A percentile compares a stretch with the other conserved stretches of the same genome.
Evolutionary conservation across 1,140 invertebrate species (phyloP).

Genomic region (Drosophila sp.): DNA sequence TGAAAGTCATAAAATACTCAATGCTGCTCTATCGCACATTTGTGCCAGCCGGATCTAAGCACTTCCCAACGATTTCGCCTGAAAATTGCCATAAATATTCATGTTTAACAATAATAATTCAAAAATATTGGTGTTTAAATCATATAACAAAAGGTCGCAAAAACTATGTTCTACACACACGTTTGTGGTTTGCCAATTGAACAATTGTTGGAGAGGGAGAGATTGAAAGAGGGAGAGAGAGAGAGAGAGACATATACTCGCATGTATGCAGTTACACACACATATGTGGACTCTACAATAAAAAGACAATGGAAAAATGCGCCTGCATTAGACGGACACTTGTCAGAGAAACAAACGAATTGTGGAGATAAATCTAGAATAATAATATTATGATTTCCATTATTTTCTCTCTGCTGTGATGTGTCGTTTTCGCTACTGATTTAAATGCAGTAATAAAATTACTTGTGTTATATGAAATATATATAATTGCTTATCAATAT

Average conservation of each 20-base stretch:
- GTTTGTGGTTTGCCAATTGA: conserved; percentile 64
- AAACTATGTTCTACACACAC: conserved; percentile 52
- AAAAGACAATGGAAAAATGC: too few relatives aligned
- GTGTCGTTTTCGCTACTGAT: too few relatives aligned
- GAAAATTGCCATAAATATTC: conserved; percentile 72
- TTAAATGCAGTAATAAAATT: too few relatives aligned
- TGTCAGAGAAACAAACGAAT: too few relatives aligned
- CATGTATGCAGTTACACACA: too few relatives aligned
- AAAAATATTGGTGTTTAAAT: conserved; percentile 74
- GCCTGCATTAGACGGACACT: too few relatives aligned
- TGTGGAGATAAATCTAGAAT: too few relatives aligned
- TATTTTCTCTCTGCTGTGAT: too few relatives aligned
- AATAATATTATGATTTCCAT: too few relatives aligned
- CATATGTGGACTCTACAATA: too few relatives aligned
- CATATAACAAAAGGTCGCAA: conserved; percentile 60
- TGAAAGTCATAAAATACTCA: not conserved
- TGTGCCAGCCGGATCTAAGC: not conserved
- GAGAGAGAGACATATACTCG: not conserved
- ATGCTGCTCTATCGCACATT: conserved; percentile 3
- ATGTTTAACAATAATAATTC: conserved; percentile 80
- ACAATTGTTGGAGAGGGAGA: not conserved
- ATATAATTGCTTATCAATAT: too few relatives aligned
- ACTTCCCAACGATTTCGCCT: conserved; percentile 39
- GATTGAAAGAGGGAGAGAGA: not conserved
- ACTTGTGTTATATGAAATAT: too few relatives aligned